phyloP scores from a whole-genome alignment of 2,888 invertebrate species.

The Spodoptera littoralis region DNA sequence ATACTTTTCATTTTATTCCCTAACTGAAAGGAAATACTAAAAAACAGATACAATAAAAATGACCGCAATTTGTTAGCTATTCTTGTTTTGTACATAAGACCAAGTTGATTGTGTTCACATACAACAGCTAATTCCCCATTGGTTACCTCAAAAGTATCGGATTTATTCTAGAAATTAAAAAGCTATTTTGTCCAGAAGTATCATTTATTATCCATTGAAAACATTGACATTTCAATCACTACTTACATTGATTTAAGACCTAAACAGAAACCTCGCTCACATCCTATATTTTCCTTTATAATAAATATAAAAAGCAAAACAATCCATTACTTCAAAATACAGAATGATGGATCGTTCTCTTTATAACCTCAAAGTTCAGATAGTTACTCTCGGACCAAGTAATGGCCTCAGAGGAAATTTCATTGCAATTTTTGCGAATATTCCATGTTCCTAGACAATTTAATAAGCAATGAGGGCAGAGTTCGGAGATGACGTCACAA shows the following conservation, averaged over 20 bases:
- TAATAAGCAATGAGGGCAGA: constrained; percentile 68
- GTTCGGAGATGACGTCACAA: constrained; percentile 65
- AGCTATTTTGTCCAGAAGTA: background rate
- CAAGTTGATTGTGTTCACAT: constrained; percentile 3
- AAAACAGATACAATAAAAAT: too few species aligned
- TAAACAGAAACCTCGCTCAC: constrained; percentile 2
- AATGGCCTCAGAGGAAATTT: constrained; percentile 43
- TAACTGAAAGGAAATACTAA: too few species aligned
- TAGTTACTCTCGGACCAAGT: constrained; percentile 40
- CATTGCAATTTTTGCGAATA: constrained; percentile 49
- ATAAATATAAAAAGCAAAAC: constrained; percentile 39
- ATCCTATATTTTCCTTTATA: constrained; percentile 24
- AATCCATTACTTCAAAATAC: constrained; percentile 49
- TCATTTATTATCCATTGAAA: constrained; percentile 17
- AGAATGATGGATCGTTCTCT: constrained; percentile 53
- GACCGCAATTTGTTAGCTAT: too few species aligned
- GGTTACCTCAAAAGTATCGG: background rate
- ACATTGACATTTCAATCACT: constrained; percentile 9
- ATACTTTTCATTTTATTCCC: too few species aligned
- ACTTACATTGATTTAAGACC: constrained; percentile 10
- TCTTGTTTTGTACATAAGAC: background rate
- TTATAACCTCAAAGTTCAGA: constrained; percentile 48
- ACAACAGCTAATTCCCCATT: background rate
- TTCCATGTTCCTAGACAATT: constrained; percentile 58
- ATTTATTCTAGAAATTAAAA: background rate